Percentiles rank a stretch among this genome's conserved stretches.
Conservation (phyloP, 2,797 vertebrate species). For the Margarornis squamiger region DNA sequence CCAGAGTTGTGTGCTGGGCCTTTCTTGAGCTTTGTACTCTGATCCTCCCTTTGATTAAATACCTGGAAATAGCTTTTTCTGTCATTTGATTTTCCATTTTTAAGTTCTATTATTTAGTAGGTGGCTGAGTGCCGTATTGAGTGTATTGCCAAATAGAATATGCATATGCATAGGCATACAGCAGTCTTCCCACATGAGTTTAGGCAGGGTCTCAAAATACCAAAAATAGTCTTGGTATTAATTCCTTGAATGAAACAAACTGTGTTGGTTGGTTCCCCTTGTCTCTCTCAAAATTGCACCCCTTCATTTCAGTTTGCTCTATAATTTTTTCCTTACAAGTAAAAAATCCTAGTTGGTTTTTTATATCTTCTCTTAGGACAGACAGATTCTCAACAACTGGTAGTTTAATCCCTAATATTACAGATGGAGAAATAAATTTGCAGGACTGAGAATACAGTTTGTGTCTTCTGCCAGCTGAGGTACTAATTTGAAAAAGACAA, state of each 20-base stretch:
- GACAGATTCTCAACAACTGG: neutral
- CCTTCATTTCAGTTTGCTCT: constrained; percentile 36
- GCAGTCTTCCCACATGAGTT: constrained; percentile 68
- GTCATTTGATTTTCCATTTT: constrained; percentile 70
- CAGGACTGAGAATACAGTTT: neutral
- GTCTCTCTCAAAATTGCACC: constrained; percentile 12
- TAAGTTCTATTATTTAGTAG: constrained; percentile 73
- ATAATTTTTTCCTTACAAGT: constrained; percentile 42
- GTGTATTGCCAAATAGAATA: constrained; percentile 64
- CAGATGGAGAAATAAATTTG: neutral
- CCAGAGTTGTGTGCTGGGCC: constrained; percentile 40
- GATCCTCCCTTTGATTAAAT: constrained; percentile 65
- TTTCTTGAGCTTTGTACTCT: constrained; percentile 52
- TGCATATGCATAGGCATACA: constrained; percentile 71
- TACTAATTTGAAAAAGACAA: neutral
- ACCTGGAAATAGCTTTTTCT: constrained; percentile 68
- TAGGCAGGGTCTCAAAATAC: constrained; percentile 73
- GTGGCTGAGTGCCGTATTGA: constrained; percentile 59
- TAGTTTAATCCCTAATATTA: neutral
- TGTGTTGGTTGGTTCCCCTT: constrained; percentile 47
- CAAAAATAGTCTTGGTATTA: constrained; percentile 69
- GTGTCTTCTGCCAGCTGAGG: neutral
- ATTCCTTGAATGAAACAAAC: constrained; percentile 69
- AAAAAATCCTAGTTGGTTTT: neutral
- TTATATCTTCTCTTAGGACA: neutral